A percentile compares a stretch with the other conserved stretches of the same genome.
These are phyloP conservation scores for Cygnus olor DNA, from an alignment of 2,797 vertebrate species.

Conservation along the genomic window DNA sequence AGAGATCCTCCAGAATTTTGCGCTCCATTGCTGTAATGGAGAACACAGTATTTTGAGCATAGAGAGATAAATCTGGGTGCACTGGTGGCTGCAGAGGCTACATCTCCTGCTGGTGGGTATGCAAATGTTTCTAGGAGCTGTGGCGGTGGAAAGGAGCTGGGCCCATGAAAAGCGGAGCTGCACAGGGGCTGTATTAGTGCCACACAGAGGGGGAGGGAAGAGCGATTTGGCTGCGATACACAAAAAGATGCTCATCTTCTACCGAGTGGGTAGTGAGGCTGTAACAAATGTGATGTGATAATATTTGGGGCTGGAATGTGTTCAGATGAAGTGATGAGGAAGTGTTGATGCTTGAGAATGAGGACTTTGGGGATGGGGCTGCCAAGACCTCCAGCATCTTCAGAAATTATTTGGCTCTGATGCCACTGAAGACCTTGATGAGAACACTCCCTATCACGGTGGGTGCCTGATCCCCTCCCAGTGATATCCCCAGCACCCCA, in stretches of 20 bases:
- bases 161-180: fast-evolving
- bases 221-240: background rate
- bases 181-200: background rate
- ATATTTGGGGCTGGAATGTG: background rate
- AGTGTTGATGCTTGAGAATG: background rate
- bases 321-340: background rate
- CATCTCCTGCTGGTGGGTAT: background rate
- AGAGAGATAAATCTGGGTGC: background rate
- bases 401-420: background rate
- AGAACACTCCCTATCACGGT: background rate
- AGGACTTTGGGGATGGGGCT: background rate
- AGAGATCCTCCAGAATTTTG: background rate
- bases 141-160: background rate
- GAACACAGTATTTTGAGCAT: background rate
- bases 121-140: background rate
- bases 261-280: background rate
- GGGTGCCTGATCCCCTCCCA: background rate
- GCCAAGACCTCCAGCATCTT: background rate
- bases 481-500: fast-evolving
- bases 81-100: background rate
- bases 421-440: background rate
- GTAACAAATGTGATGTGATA: background rate
- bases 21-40: background rate
- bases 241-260: background rate
- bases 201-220: background rate